Evolutionary conservation across 2,797 vertebrate species (phyloP).

Genomic region (Pachyuromys duprasi): DNA sequence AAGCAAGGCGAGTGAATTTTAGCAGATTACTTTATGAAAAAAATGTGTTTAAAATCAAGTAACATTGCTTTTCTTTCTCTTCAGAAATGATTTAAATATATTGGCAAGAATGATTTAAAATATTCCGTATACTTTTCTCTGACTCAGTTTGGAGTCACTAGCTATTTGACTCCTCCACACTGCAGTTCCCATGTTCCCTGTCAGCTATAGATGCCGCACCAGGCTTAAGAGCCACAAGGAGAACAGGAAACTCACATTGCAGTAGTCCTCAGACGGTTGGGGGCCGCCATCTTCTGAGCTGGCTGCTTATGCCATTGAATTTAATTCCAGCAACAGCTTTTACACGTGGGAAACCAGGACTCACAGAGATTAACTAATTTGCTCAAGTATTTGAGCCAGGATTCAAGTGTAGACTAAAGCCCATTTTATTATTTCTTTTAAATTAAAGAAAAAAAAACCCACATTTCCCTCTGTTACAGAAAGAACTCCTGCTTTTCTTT

Average conservation of each 20-base stretch:
- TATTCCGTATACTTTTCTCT: not conserved
- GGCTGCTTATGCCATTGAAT: conserved; percentile 3
- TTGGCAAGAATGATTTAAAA: conserved; percentile 13
- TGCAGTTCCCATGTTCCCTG: not conserved
- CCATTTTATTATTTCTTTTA: conserved; percentile 77
- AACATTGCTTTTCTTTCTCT: conserved; percentile 20
- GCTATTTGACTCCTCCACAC: conserved; percentile 3
- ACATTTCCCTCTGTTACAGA: not conserved
- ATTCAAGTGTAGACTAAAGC: conserved; percentile 61
- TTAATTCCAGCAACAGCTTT: conserved; percentile 44
- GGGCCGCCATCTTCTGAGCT: not conserved
- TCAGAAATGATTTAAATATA: not conserved
- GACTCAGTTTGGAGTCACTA: not conserved
- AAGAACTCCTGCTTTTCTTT: conserved; percentile 69
- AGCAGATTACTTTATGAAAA: conserved; percentile 28
- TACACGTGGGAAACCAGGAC: conserved; percentile 57
- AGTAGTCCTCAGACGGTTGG: not conserved
- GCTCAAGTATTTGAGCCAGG: conserved; percentile 64
- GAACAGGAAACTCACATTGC: not conserved
- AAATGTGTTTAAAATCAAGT: conserved; percentile 48
- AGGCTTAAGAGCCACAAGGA: not conserved
- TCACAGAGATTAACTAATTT: conserved; percentile 76
- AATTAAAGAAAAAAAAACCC: conserved; percentile 63
- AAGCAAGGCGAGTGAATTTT: not conserved
- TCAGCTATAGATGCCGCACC: not conserved